Base-by-base conservation (phyloP, 2,888 invertebrate species). In the Helleia helle region DNA sequence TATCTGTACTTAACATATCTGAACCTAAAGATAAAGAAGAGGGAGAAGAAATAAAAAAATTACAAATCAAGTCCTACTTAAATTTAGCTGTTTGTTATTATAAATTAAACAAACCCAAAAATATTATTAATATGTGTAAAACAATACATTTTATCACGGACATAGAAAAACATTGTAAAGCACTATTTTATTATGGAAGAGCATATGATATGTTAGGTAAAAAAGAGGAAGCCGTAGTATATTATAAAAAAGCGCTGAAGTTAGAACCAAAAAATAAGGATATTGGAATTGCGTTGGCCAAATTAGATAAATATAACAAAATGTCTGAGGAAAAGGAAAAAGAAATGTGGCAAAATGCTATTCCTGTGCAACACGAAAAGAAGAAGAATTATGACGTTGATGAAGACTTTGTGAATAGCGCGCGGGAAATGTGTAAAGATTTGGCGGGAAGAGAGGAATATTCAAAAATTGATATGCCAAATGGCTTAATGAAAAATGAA, bases 251-350 rank as follows among this genome's bases (percentile, higher is more conserved):
- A 55, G 79, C 84, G 0, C 44, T 80, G 2, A 76, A 73, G 57
- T 41, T 84, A 0, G 81, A 84, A 37, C 84, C 83, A 0, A 76
- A 65, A 38, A 84, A 84, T 38, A 65, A 60, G 43, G 84, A 83
- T 39, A 79, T 84, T 0, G 83, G 79, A 0, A 51, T 54, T 36
- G 57, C 70, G 0, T 39, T 84, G 7, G 56, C 70, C 0, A 54
- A 64, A 4, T 47, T 81, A 14, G 77, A 84, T 26, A 48, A 40
- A 0, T 62, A 61, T 38, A 46, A 54, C 1, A 67, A 66, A 56
- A 52, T 49, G 1, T 62, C 69, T 0, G 52, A 52, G 0, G 48
- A 48, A 1, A 50, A 56, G 1, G 83, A 77, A 30, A 74, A 70
- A 39, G 46, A 51, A 2, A 60, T 84, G 58, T 84, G 84, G 79